Evolutionary conservation across 2,113 vertebrate species (phyloP).

Genomic region (Paratilapia polleni): DNA sequence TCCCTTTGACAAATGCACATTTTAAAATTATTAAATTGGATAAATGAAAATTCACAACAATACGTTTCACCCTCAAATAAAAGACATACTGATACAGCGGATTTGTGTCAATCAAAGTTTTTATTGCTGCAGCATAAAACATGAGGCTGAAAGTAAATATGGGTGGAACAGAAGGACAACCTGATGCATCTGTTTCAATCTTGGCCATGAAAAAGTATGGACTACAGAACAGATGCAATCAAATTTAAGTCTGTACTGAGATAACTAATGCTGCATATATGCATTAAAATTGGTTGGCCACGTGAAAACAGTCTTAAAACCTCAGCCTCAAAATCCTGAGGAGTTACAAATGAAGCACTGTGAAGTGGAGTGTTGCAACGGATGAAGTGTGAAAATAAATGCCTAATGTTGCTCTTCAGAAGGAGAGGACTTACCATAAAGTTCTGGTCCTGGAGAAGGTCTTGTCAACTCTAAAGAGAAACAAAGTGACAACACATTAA

Average conservation of each 20-base stretch:
- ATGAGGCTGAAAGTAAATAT: background rate
- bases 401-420: background rate
- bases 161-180: background rate
- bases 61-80: background rate
- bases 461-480: slow-evolving; percentile 74
- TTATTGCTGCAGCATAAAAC: background rate
- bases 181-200: too few species aligned
- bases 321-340: background rate
- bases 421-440: slow-evolving; percentile 70
- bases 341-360: background rate
- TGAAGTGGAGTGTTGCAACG: background rate
- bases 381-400: background rate
- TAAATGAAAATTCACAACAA: background rate
- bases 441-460: slow-evolving; percentile 71
- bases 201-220: background rate
- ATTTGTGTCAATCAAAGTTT: background rate
- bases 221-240: background rate
- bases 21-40: background rate
- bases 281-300: background rate
- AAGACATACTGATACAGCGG: background rate
- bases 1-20: background rate
- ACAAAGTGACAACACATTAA: slow-evolving; percentile 18
- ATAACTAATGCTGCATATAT: background rate
- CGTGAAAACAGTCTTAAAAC: background rate
- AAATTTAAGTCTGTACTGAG: background rate